These are phyloP conservation scores for Muscidifurax raptorellus DNA, from an alignment of 1,140 invertebrate genomes.

Conservation along the genomic window DNA sequence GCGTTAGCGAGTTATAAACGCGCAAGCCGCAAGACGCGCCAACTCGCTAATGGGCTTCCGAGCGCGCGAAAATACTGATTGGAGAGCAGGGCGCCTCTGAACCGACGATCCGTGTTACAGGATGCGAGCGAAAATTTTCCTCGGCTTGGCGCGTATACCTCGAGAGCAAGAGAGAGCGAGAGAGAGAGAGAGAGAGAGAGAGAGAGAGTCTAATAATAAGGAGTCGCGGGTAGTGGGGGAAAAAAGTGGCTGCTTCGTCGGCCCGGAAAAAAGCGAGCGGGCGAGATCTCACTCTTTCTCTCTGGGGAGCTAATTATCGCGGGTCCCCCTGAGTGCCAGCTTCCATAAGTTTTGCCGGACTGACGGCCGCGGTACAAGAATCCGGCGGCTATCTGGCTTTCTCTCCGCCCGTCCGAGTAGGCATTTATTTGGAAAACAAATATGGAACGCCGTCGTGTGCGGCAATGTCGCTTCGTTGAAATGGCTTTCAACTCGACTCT, in stretches of 20 bases:
- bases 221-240: not conserved
- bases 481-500: no score
- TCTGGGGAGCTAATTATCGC: not conserved
- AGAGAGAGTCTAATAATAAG: not conserved
- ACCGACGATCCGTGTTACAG: not conserved
- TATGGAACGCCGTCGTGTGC: no score
- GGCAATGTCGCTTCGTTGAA: no score
- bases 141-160: not conserved
- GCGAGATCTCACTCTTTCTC: not conserved
- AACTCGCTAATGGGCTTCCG: conserved; percentile 35
- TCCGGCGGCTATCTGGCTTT: no score
- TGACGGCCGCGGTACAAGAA: no score
- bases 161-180: no score
- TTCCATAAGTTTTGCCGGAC: no score
- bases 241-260: not conserved
- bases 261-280: not conserved
- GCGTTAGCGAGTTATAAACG: conserved; percentile 13
- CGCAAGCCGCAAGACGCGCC: not conserved
- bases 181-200: no score
- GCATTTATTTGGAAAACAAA: no score
- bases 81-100: not conserved
- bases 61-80: not conserved
- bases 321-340: no score
- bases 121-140: not conserved
- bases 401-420: no score